A percentile compares a stretch with the other conserved stretches of the same genome.
Conservation (phyloP, 2,888 invertebrate species). For the Pseudanteris insignis region DNA sequence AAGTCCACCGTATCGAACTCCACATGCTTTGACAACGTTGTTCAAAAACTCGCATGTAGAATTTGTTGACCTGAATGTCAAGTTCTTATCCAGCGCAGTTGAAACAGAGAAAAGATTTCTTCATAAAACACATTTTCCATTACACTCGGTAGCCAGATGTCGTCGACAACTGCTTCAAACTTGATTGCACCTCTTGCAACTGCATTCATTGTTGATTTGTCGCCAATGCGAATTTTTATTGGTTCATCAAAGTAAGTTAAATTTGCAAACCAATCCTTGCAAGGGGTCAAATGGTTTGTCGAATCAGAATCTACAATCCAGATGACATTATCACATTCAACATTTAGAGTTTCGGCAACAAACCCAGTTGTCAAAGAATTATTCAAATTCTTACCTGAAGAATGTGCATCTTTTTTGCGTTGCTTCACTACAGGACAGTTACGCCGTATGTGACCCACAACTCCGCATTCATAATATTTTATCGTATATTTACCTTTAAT, state of each 20-base stretch:
- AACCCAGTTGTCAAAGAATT: background rate
- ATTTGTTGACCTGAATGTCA: constrained; percentile 16
- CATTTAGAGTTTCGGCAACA: background rate
- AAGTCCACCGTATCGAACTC: constrained; percentile 12
- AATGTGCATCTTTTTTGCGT: background rate
- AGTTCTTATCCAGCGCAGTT: constrained; percentile 18
- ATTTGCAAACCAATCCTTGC: too few species aligned
- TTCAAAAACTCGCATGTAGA: constrained; percentile 15
- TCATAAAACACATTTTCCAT: constrained; percentile 27
- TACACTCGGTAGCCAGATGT: constrained; percentile 7
- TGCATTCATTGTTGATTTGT: constrained; percentile 31
- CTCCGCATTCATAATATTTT: too few species aligned
- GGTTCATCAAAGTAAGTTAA: too few species aligned
- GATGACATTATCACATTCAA: background rate
- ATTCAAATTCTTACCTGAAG: background rate
- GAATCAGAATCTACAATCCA: constrained; percentile 36
- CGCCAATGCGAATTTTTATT: constrained; percentile 19
- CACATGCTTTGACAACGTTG: constrained; percentile 10
- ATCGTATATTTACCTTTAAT: constrained; percentile 3
- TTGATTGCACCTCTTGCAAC: constrained; percentile 26
- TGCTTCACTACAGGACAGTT: too few species aligned
- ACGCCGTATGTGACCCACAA: too few species aligned
- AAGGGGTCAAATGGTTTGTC: constrained; percentile 16
- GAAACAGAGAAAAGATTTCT: constrained; percentile 27
- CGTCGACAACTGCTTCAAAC: constrained; percentile 20